Conservation (phyloP, 2,113 vertebrate genomes). For the Ictidomys tridecemlineatus region DNA sequence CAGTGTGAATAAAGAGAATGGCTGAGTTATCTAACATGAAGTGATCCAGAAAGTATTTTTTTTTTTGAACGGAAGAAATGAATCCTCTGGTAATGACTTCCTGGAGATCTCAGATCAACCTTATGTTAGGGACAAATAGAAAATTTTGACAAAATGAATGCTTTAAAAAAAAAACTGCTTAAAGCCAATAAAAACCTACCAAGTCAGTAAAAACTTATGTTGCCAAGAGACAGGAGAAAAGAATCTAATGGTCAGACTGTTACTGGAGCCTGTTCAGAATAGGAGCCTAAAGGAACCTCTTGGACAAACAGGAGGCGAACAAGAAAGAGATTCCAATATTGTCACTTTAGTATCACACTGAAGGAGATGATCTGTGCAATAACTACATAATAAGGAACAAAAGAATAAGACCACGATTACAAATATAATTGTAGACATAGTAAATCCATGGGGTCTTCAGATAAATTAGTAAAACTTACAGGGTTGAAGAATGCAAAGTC, state of each 20-base stretch:
- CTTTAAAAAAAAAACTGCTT: constrained; percentile 3
- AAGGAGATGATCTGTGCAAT: background rate
- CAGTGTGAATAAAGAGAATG: background rate
- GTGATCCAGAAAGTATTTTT: background rate
- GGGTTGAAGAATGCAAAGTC: background rate
- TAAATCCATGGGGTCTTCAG: background rate
- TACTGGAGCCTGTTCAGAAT: background rate
- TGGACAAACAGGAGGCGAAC: background rate
- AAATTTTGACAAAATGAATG: background rate
- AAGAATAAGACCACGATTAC: background rate
- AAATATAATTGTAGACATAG: background rate
- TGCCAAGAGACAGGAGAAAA: background rate
- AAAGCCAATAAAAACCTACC: background rate
- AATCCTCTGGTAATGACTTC: background rate
- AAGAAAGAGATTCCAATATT: background rate
- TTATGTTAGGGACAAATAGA: background rate
- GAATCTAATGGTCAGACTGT: background rate
- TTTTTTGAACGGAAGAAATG: background rate
- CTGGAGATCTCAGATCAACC: background rate
- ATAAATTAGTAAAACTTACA: background rate
- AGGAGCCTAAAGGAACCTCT: background rate
- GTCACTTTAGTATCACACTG: background rate
- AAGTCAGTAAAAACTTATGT: background rate
- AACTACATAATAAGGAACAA: background rate
- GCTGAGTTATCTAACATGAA: background rate